phyloP scores from a whole-genome alignment of 1,140 invertebrate genomes.

The Drosophila seguyi region DNA sequence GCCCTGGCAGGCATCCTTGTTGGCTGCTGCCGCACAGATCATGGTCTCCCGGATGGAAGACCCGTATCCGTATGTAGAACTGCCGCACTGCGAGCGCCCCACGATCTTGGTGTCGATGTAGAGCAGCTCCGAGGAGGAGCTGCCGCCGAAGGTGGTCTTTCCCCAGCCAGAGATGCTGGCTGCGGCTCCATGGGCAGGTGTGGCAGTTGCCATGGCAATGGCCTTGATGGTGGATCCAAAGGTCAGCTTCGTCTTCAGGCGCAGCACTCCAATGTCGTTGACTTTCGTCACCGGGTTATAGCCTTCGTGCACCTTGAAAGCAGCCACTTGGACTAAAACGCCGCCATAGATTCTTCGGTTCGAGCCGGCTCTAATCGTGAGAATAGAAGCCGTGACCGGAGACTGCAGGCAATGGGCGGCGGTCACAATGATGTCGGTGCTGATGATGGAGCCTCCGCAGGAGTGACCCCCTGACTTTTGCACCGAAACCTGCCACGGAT shows the following conservation, averaged over 20 bases:
- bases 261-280: constrained; percentile 86
- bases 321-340: constrained; percentile 33
- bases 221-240: constrained; percentile 79
- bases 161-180: constrained; percentile 86
- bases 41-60: constrained; percentile 48
- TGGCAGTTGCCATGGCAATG: constrained; percentile 65
- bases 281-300: constrained; percentile 33
- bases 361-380: constrained; percentile 60
- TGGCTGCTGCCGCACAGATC: constrained; percentile 61
- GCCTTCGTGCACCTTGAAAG: constrained; percentile 52
- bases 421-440: constrained; percentile 76
- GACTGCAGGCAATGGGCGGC: constrained; percentile 58
- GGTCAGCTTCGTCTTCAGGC: constrained; percentile 70
- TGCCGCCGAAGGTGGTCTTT: constrained; percentile 22
- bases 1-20: constrained; percentile 74
- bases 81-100: constrained; percentile 36
- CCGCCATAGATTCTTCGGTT: constrained; percentile 43
- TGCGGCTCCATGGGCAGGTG: constrained; percentile 49
- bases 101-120: constrained; percentile 66
- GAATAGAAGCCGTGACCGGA: constrained; percentile 19
- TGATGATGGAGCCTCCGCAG: constrained; percentile 87
- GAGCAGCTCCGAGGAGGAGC: constrained; percentile 38
- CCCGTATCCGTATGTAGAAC: constrained; percentile 63
- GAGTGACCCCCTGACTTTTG: constrained; percentile 64
- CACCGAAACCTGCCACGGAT: constrained; percentile 69